Base-by-base conservation (phyloP, 1,140 invertebrate genomes). In the Polypedilum pembai region DNA sequence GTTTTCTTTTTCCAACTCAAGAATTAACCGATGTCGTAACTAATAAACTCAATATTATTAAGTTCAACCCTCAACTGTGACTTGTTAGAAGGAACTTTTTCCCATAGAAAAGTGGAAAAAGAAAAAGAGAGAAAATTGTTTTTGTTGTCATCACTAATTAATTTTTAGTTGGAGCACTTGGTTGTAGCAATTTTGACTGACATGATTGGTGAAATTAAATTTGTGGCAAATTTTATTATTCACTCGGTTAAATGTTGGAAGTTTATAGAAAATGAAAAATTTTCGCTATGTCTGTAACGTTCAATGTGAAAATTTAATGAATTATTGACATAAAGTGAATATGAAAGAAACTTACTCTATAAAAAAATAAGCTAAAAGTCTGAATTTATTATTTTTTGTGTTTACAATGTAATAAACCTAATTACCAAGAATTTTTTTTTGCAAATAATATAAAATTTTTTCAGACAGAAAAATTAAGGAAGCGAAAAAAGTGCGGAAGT, bases 221-320 rank as follows among this genome's bases (percentile, higher is more conserved):
- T 56, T 56, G 45, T 56, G 45, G 45, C 12, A 56, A 56, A 56
- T 56, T 56, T 56, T 56, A 56, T 56, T 56, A 56, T 56, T 56
- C 45, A 56, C 12, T 56, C 45, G 12, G 45, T n/a, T 56, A 12
- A 56, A 56, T 56, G 24, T 33, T 33, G 24, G 24, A 33, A 33
- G 24, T 33, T 33, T 33, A 33, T 33, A 33, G 5, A 33, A 33
- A 33, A 33, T 33, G 5, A 5, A 33, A 33, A 33, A 33, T 3
- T 33, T 33, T 33, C 24, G n/a, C n/a, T n/a, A 33, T 33, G 24
- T 33, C 24, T 33, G 24, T 33, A 33, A 33, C 24, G 1, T 5
- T 33, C 24, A n/a, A n/a, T n/a, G n/a, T n/a, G n/a, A n/a, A n/a
- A n/a, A n/a, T 33, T 1, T 33, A 33, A 33, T 33, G 24, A 33